Conservation (phyloP, 2,797 vertebrate genomes). For the Liparis tanakae region DNA sequence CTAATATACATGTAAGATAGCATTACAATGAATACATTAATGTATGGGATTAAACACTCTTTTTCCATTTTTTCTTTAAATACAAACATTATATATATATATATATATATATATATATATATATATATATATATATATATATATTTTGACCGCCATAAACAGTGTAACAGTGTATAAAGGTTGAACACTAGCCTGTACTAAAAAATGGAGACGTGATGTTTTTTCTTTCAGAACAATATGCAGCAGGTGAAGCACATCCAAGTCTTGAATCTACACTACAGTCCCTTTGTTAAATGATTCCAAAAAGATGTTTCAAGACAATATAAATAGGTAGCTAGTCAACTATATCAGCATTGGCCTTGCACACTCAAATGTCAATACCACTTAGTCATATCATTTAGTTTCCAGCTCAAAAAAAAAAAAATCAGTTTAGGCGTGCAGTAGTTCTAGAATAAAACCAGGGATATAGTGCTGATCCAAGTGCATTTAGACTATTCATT, state of each 20-base stretch:
- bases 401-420: neutral
- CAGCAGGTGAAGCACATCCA: neutral
- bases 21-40: neutral
- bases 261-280: neutral
- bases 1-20: neutral
- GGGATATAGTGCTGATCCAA: neutral
- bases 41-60: neutral
- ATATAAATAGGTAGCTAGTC: neutral
- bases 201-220: neutral
- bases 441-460: neutral
- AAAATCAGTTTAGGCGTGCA: neutral
- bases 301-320: neutral
- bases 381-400: neutral
- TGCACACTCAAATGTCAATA: neutral
- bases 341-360: neutral
- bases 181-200: too few relatives aligned
- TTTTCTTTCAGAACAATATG: slow-evolving; percentile 1
- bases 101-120: too few relatives aligned
- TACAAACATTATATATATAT: neutral
- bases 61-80: neutral
- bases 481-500: neutral
- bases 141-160: too few relatives aligned
- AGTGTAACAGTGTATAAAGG: neutral
- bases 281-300: neutral
- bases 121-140: too few relatives aligned